These are phyloP conservation scores for Eupithecia subumbrata DNA, from an alignment of 2,888 invertebrate genomes.

Conservation along the genomic window DNA sequence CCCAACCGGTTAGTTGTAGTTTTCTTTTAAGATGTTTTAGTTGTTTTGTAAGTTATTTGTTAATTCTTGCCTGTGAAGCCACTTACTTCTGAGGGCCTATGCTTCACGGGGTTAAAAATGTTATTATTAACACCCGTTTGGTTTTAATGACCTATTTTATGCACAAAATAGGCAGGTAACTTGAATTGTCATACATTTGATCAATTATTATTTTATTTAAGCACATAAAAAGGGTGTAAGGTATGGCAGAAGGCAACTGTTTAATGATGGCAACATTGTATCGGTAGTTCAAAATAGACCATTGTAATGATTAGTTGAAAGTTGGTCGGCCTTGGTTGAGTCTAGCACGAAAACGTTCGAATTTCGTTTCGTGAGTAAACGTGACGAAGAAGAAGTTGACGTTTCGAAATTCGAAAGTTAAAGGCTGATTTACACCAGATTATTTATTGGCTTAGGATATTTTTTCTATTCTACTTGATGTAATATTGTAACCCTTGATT, in stretches of 20 bases:
- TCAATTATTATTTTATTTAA: neutral
- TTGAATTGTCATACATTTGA: neutral
- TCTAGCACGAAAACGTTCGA: neutral
- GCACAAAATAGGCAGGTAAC: neutral
- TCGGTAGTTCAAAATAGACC: neutral
- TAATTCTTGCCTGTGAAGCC: constrained; percentile 23
- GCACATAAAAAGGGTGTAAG: neutral
- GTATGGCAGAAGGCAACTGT: neutral
- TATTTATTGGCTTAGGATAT: neutral
- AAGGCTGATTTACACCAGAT: neutral
- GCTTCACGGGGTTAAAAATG: neutral
- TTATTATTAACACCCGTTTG: neutral
- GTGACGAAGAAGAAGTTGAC: neutral
- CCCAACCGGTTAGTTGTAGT: constrained; percentile 23
- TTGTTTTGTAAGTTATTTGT: constrained; percentile 10
- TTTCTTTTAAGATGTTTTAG: constrained; percentile 16
- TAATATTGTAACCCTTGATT: neutral
- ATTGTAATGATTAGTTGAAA: neutral
- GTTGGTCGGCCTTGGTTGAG: neutral
- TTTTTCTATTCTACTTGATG: neutral
- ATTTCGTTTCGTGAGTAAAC: neutral
- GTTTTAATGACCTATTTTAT: neutral
- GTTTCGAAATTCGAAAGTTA: neutral
- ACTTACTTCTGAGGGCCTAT: neutral
- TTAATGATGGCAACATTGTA: neutral